A percentile compares a stretch with the other conserved stretches of the same genome.
phyloP scores from a whole-genome alignment of 2,797 vertebrate genomes.

The Lutjanus argentimaculatus region DNA sequence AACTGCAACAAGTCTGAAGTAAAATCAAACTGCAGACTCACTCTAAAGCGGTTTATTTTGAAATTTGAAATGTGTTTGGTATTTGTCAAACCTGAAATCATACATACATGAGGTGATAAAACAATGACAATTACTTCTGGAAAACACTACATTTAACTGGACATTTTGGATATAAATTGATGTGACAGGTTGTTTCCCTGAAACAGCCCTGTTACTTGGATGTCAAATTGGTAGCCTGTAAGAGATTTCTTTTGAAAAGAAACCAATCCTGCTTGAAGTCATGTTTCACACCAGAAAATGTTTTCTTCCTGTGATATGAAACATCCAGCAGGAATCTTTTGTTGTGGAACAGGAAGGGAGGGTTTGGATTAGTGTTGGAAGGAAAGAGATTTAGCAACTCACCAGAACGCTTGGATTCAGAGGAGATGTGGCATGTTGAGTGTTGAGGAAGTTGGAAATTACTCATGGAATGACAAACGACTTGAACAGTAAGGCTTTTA shows the following conservation, averaged over 20 bases:
- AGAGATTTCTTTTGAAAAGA: not conserved
- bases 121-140: not conserved
- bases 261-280: not conserved
- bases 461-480: not conserved
- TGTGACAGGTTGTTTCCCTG: not conserved
- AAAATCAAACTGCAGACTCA: not conserved
- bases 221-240: not conserved
- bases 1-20: not conserved
- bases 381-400: constrained; percentile 27
- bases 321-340: constrained; percentile 61
- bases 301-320: constrained; percentile 65
- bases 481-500: not conserved
- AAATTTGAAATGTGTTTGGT: no score
- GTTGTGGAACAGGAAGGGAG: constrained; percentile 73
- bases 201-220: not conserved
- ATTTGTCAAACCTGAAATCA: not conserved
- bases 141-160: not conserved
- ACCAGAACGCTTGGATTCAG: constrained; percentile 13
- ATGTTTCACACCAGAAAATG: constrained; percentile 35
- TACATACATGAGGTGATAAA: not conserved
- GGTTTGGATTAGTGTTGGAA: constrained; percentile 35
- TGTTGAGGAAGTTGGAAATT: not conserved
- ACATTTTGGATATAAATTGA: not conserved
- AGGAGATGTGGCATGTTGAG: not conserved
- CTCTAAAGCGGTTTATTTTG: not conserved